Evolutionary conservation across 2,113 vertebrate species (phyloP).

Genomic region (Uria aalge): DNA sequence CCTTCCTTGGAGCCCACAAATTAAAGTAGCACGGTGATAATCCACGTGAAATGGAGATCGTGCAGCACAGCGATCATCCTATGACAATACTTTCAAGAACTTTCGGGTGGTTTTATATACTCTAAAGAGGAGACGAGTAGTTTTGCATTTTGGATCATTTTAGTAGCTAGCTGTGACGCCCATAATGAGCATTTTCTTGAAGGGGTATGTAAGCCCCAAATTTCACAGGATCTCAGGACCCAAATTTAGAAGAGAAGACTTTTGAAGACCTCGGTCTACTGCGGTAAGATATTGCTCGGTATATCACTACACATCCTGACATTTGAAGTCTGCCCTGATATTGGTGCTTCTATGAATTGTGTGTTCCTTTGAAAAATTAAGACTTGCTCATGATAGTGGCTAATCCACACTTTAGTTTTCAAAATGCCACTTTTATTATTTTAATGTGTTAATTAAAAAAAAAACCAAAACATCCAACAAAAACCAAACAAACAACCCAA

Average conservation of each 20-base stretch:
- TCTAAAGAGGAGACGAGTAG: background rate
- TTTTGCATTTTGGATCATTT: background rate
- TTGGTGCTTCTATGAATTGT: background rate
- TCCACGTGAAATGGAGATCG: background rate
- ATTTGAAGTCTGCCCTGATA: background rate
- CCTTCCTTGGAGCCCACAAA: background rate
- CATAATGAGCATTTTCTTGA: background rate
- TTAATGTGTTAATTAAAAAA: background rate
- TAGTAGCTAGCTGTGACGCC: background rate
- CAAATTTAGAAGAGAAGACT: background rate
- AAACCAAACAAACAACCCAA: background rate
- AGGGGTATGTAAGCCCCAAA: background rate
- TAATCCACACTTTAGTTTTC: background rate
- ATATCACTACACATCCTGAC: background rate
- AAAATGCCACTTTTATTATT: background rate
- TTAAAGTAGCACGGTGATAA: background rate
- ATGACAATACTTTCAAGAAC: background rate
- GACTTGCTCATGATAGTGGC: background rate
- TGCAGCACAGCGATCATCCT: background rate
- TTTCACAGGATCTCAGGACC: background rate
- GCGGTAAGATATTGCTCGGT: background rate
- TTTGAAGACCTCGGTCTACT: background rate
- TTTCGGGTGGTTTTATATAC: background rate
- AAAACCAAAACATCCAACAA: too few relatives aligned
- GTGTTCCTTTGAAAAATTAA: background rate